Percentiles rank a stretch among this genome's conserved stretches.
Evolutionary conservation across 2,888 invertebrate genomes (phyloP).

Genomic region (Nephrotoma appendiculata): DNA sequence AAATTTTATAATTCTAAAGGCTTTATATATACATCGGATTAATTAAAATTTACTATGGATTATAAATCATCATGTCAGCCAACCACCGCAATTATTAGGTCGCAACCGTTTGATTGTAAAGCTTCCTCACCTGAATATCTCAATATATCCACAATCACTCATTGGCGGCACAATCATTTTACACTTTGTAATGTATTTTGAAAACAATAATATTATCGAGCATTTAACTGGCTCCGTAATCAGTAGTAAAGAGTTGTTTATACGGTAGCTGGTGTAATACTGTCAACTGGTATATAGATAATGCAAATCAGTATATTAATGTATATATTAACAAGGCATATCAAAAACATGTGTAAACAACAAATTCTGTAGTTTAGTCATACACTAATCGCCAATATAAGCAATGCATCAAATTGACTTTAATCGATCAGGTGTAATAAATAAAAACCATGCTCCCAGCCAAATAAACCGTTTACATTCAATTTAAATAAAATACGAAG

Average conservation of each 20-base stretch:
- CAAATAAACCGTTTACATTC: background rate
- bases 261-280: background rate
- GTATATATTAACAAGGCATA: background rate
- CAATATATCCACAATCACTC: background rate
- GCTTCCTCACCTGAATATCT: background rate
- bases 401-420: background rate
- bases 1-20: too few relatives aligned
- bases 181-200: background rate
- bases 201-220: background rate
- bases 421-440: background rate
- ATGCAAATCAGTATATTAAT: background rate
- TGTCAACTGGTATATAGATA: background rate
- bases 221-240: background rate
- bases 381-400: background rate
- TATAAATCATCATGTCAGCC: too few relatives aligned
- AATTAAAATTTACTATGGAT: too few relatives aligned
- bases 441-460: background rate
- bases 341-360: background rate
- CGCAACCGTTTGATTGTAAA: background rate
- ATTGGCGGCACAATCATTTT: background rate
- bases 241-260: background rate
- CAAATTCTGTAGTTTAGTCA: background rate
- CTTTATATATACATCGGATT: too few relatives aligned
- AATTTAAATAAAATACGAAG: background rate
- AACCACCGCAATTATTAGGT: background rate